A percentile compares a stretch with the other conserved stretches of the same genome.
Conservation (phyloP, 2,888 invertebrate genomes). For the Tipula lateralis region DNA sequence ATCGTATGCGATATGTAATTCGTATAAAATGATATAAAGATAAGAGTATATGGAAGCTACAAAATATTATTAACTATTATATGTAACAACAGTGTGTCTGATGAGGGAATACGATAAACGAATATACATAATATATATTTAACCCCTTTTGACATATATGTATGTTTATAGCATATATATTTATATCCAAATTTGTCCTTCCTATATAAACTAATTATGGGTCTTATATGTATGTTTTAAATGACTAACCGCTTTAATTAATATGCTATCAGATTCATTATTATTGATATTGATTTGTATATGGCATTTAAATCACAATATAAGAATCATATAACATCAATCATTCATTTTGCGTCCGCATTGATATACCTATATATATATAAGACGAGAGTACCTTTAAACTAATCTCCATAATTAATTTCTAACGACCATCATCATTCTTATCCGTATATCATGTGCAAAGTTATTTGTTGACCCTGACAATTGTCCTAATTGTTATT, state of each 20-base stretch:
- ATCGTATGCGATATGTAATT: background rate
- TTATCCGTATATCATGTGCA: background rate
- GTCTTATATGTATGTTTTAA: background rate
- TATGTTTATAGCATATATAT: background rate
- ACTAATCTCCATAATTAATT: conserved; percentile 1
- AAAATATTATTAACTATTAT: background rate
- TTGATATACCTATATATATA: background rate
- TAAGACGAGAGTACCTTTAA: background rate
- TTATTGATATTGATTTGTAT: background rate
- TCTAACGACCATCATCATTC: background rate
- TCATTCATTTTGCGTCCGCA: background rate
- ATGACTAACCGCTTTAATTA: background rate
- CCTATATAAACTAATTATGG: background rate
- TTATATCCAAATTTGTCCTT: background rate
- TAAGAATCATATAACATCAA: background rate
- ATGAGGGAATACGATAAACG: background rate
- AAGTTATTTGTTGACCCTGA: conserved; percentile 3
- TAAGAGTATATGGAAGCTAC: background rate
- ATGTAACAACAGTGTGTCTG: background rate
- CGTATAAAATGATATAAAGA: background rate
- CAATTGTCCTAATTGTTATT: conserved; percentile 15
- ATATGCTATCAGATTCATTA: background rate
- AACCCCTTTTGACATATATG: background rate
- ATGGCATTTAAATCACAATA: background rate
- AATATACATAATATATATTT: too few relatives aligned